Evolutionary conservation across 2,113 vertebrate genomes (phyloP), one percentile per base, ranked within the genome.

Genomic region (Gila orcuttii): DNA sequence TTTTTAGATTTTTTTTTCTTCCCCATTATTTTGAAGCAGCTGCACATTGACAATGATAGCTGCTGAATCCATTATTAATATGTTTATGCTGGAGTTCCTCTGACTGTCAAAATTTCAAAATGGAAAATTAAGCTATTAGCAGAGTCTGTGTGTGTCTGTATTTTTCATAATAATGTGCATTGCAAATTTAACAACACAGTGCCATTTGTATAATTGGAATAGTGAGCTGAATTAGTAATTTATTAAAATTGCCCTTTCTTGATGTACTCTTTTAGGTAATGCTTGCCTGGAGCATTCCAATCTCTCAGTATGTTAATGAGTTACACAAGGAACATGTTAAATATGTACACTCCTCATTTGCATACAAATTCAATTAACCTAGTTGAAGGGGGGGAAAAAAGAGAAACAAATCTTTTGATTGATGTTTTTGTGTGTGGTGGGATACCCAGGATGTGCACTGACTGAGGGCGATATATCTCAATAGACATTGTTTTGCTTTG

Each of bases 311-410:
- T 93, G 94, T 92, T 95, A 95, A 95, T 95, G 94, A 93, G 86
- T 93, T 91, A 87, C 93, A 93, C 93, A 91, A 91, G 90, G 90
- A 93, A 93, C 94, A 94, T 93, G 90, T 94, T 94, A 94, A 91
- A 93, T 93, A 93, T 93, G 93, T 93, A 90, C 92, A 90, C 91
- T 88, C 84, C 90, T 93, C 92, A 95, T 95, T 95, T 93, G 90
- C 94, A 94, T 95, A 94, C 93, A 94, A 94, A 95, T 95, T 95
- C 93, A 95, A 95, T 95, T 95, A 94, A 94, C 91, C 88, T 71
- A 84, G 81, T 81, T 81, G 68, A 79, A 84, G 21, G 36, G 3
- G 21, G 55, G 78, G 55, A 79, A 71, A 85, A 78, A 87, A 86
- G 83, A 86, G 91, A 92, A 94, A 93, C 91, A 92, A 92, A 92